Base-by-base conservation (phyloP, 2,888 invertebrate genomes). In the Entomobrya multifasciata region DNA sequence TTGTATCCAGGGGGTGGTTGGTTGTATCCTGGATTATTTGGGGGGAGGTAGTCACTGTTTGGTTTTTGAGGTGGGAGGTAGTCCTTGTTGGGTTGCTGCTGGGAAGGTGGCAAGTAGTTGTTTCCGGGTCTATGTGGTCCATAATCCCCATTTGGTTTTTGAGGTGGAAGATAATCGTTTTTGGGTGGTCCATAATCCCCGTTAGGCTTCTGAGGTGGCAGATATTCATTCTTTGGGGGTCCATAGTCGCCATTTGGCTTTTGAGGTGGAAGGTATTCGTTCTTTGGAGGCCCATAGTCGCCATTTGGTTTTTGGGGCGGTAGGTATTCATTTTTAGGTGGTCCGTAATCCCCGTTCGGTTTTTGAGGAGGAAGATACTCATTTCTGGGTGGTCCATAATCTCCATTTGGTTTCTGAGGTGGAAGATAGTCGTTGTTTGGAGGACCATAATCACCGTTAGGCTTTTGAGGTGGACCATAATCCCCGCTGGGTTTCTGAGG, bases 191-290 rank as follows among this genome's bases (percentile, higher is more conserved):
- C 77, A 44, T 80, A 86, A 41, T 78, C 27, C 5, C 44, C 49
- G 52, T 22, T 52, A 20, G 86, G 80, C 36, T 81, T 60, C 44
- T 77, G 77, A 78, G 55, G 44, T 27, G 74, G 76, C 6, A 70
- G 62, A 6, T 49, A 20, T 2, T 20, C 36, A 15, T 27, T 25
- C 36, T 36, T 55, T 15, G 79, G 67, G 4, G 82, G 57, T 15
- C 76, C 77, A 44, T 80, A 86, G 27, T 78, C 27, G 1, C 44
- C 49, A 65, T 22, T 52, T 30, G 86, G 80, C 36, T 81, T 60
- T 22, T 83, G 78, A 4, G 89, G 89, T 17, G 88, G 86, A 41
- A 79, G 65, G 27, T 89, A 89, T 4, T 88, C 81, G n/a, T 57
- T 83, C 22, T 72, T 77, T 11, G 86, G 88, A 10, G 77, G 76